Conservation (phyloP, 2,113 vertebrate genomes). For the Xyliphius kryptos region DNA sequence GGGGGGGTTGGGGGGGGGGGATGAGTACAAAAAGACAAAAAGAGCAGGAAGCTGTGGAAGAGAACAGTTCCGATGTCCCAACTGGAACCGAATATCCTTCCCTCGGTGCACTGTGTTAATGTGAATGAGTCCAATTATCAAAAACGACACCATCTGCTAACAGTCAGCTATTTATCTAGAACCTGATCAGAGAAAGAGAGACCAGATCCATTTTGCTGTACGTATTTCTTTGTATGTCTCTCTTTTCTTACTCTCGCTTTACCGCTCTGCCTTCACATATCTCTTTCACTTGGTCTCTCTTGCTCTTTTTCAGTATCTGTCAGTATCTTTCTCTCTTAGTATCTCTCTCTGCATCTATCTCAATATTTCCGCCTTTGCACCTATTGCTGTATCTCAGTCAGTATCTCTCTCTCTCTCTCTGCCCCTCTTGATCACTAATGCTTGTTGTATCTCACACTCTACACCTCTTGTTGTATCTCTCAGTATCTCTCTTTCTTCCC, state of each 20-base stretch:
- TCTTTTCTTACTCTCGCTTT: too few species aligned
- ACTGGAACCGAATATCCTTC: slow-evolving; percentile 10
- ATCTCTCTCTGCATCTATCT: neutral
- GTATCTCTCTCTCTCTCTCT: neutral
- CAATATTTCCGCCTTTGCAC: too few species aligned
- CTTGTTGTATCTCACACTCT: neutral
- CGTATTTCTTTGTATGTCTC: too few species aligned
- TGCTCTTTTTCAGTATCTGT: too few species aligned
- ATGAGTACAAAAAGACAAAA: too few species aligned
- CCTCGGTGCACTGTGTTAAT: neutral
- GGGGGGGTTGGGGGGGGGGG: too few species aligned
- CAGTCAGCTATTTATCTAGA: slow-evolving; percentile 9
- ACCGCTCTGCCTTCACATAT: neutral
- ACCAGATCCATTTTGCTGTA: too few species aligned
- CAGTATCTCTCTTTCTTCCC: too few species aligned
- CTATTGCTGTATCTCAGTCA: neutral
- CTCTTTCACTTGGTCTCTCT: neutral
- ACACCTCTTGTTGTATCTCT: too few species aligned
- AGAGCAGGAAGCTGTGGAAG: slow-evolving; percentile 6
- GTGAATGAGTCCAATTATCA: slow-evolving; percentile 31
- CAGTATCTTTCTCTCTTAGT: neutral
- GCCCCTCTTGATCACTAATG: neutral
- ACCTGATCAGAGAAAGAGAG: slow-evolving; percentile 15
- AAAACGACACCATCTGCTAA: slow-evolving; percentile 23
- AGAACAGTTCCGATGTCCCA: neutral